Conservation (phyloP, 1,140 invertebrate genomes). For the Brachionus paranguensis region DNA sequence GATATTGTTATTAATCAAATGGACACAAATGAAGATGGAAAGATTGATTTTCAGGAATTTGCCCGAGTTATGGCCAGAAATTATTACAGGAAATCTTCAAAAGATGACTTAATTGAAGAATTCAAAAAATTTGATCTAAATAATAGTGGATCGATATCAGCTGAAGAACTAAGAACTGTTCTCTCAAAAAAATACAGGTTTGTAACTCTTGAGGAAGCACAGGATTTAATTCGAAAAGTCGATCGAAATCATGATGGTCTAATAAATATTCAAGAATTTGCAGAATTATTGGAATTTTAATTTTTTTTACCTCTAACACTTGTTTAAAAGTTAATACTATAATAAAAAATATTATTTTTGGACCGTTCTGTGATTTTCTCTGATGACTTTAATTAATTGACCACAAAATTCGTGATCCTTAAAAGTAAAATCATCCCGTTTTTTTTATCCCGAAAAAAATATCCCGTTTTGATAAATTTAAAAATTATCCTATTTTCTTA, state of each 20-base stretch:
- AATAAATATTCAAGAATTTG: slow-evolving; percentile 30
- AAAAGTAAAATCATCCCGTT: too few species aligned
- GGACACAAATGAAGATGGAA: slow-evolving; percentile 31
- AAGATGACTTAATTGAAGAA: background rate
- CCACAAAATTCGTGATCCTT: too few species aligned
- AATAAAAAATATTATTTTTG: background rate
- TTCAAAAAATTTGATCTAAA: slow-evolving; percentile 31
- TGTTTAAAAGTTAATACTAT: background rate
- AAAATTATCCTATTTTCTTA: too few species aligned
- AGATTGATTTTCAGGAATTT: slow-evolving; percentile 12
- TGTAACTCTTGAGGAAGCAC: background rate
- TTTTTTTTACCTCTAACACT: background rate
- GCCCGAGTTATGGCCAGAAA: slow-evolving; percentile 25
- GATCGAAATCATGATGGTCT: background rate
- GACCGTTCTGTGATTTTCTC: too few species aligned
- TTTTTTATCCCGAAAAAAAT: too few species aligned
- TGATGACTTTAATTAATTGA: too few species aligned
- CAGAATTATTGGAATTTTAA: slow-evolving; percentile 9
- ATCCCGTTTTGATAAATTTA: too few species aligned
- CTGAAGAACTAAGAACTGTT: slow-evolving; percentile 28
- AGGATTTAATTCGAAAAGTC: background rate
- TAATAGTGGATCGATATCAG: slow-evolving; percentile 22
- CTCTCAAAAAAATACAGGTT: slow-evolving; percentile 37
- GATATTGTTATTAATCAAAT: slow-evolving; percentile 36
- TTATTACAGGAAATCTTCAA: slow-evolving; percentile 3